Conservation (phyloP, 2,113 vertebrate species). For the Syrmaticus mikado region DNA sequence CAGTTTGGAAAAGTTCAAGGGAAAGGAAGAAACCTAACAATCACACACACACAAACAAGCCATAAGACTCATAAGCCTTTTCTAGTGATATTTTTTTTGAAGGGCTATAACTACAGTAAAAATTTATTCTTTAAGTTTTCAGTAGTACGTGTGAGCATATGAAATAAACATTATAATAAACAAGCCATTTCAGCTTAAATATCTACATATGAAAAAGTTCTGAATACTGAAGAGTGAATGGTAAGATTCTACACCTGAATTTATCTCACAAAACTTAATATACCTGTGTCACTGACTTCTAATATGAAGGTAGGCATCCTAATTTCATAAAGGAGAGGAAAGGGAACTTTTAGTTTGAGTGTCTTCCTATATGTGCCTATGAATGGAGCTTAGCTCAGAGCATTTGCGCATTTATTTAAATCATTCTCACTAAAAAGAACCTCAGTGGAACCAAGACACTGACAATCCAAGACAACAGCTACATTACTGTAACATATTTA, state of each 20-base stretch:
- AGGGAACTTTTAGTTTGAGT: not conserved
- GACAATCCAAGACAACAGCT: not conserved
- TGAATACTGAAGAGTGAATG: not conserved
- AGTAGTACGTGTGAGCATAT: accelerated
- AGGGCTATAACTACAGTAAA: not conserved
- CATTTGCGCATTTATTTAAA: not conserved
- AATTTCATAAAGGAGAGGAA: not conserved
- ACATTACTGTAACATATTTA: not conserved
- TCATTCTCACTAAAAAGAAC: not conserved
- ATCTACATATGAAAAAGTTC: not conserved
- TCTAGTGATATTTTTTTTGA: not conserved
- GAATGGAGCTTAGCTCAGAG: not conserved
- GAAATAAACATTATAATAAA: not conserved
- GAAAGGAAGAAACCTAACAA: not conserved
- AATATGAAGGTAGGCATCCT: not conserved
- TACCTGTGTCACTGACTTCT: not conserved
- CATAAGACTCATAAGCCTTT: not conserved
- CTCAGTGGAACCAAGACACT: not conserved
- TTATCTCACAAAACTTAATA: not conserved
- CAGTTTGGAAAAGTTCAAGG: not conserved
- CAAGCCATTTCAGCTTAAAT: not conserved
- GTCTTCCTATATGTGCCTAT: not conserved
- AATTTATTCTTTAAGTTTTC: not conserved
- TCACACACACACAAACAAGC: not conserved
- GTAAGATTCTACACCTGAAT: not conserved